phyloP scores from a whole-genome alignment of 2,888 invertebrate species.

The Tachina fera region DNA sequence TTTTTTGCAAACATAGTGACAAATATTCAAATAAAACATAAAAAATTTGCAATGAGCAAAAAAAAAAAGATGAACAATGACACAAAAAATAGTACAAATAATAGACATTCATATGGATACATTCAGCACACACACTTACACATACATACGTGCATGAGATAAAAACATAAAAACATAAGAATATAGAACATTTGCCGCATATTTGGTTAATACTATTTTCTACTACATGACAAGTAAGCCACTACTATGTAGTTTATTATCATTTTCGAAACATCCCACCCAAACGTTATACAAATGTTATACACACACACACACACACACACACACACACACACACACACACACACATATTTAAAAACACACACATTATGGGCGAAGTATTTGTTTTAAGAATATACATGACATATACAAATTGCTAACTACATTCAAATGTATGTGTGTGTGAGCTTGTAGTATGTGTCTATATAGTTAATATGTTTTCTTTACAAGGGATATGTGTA shows the following conservation, averaged over 20 bases:
- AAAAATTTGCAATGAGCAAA: slow-evolving; percentile 54
- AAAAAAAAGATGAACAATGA: slow-evolving; percentile 15
- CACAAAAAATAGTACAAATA: slow-evolving; percentile 28
- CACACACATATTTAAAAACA: slow-evolving; percentile 6
- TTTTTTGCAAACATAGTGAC: slow-evolving; percentile 42
- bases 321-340: neutral
- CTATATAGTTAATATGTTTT: slow-evolving; percentile 11
- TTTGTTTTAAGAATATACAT: slow-evolving; percentile 56
- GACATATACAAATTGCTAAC: slow-evolving; percentile 68
- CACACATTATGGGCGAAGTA: slow-evolving; percentile 46
- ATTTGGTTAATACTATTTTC: slow-evolving; percentile 67
- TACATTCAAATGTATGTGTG: neutral
- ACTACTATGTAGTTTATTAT: slow-evolving; percentile 66
- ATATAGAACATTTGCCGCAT: slow-evolving; percentile 68
- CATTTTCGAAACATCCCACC: slow-evolving; percentile 51
- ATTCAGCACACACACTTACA: neutral
- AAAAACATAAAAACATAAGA: slow-evolving; percentile 20
- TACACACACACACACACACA: neutral
- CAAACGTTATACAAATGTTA: slow-evolving; percentile 8
- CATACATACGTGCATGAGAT: neutral
- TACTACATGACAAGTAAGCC: slow-evolving; percentile 69
- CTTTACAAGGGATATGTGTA: neutral
- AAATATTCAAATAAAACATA: slow-evolving; percentile 67
- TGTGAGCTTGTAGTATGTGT: no score
- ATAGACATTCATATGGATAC: neutral